Conservation (phyloP, 2,797 vertebrate genomes). For the Spinibarbus caldwelli region DNA sequence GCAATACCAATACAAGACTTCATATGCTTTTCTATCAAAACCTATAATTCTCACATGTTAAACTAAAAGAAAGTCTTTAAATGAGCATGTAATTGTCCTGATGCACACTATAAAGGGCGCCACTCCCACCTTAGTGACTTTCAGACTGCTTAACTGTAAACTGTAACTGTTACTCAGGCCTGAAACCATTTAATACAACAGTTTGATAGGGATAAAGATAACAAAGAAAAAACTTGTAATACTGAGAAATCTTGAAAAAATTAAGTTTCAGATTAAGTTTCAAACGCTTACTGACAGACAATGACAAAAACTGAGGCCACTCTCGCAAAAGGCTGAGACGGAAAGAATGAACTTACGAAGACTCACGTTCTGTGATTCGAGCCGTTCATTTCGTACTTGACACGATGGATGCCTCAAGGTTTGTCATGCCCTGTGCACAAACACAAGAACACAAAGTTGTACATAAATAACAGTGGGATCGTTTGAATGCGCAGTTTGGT, state of each 20-base stretch:
- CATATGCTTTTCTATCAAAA: background rate
- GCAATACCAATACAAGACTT: background rate
- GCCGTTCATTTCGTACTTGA: background rate
- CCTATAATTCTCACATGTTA: background rate
- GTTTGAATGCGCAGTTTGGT: no score
- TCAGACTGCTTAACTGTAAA: background rate
- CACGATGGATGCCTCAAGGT: background rate
- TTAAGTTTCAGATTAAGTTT: no score
- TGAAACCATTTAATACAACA: no score
- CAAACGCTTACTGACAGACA: background rate
- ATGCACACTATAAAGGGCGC: background rate
- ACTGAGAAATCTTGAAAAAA: no score
- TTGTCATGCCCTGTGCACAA: background rate
- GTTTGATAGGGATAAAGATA: background rate
- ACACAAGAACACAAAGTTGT: conserved; percentile 27
- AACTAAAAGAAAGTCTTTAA: background rate
- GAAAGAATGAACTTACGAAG: conserved; percentile 17
- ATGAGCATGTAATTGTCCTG: background rate
- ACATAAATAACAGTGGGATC: background rate
- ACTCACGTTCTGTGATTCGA: background rate
- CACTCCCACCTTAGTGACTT: background rate
- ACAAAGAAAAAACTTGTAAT: no score
- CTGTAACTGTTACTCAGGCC: background rate
- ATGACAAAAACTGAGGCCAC: background rate
- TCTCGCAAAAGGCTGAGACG: background rate